Percentiles rank a stretch among this genome's conserved stretches.
Conservation (phyloP, 2,797 vertebrate genomes). For the Tragelaphus eurycerus region DNA sequence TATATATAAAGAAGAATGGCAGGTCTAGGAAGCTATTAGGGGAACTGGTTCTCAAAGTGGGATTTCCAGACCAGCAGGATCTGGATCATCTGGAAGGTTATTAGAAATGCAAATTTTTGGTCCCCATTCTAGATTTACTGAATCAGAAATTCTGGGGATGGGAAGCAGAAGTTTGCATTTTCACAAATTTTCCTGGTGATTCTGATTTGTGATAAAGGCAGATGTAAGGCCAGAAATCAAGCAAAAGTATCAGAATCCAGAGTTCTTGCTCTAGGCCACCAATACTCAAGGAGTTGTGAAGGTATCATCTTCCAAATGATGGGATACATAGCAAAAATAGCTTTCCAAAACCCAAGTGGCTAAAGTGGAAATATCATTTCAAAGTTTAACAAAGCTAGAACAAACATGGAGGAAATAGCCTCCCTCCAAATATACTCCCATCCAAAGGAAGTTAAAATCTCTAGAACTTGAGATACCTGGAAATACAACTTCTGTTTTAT, state of each 20-base stretch:
- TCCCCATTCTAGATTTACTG: not conserved
- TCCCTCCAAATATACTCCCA: not conserved
- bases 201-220: accelerated
- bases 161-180: not conserved
- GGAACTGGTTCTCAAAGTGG: not conserved
- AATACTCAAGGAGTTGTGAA: not conserved
- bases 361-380: not conserved
- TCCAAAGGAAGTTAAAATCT: not conserved
- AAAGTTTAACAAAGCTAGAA: not conserved
- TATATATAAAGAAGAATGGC: not conserved
- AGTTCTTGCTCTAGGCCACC: not conserved
- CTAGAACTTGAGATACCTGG: not conserved
- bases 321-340: not conserved
- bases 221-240: not conserved
- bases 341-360: not conserved
- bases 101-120: not conserved
- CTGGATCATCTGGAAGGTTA: not conserved
- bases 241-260: not conserved
- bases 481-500: not conserved
- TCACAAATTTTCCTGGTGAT: not conserved
- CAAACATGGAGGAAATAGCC: not conserved
- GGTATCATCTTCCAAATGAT: not conserved
- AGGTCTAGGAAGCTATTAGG: not conserved
- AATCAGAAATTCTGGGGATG: not conserved
- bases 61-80: not conserved